phyloP scores from a whole-genome alignment of 64 coral and sea anemone species.

The Pachyseris speciosa region DNA sequence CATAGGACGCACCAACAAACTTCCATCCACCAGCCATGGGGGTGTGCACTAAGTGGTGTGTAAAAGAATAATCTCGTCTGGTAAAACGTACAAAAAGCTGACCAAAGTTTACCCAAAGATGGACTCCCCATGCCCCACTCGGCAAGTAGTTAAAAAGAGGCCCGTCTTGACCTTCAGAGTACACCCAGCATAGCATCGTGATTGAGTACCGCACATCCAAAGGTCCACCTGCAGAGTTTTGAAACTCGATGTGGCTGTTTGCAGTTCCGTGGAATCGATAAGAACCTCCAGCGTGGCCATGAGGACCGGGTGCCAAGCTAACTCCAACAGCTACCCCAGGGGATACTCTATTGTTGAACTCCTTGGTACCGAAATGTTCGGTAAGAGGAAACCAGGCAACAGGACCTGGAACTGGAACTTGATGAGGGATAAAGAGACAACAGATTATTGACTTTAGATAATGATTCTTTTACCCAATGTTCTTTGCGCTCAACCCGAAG shows the following conservation, averaged over 20 bases:
- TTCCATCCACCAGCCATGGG: no score
- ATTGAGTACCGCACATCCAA: neutral
- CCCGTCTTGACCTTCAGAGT: neutral
- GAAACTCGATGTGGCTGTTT: neutral
- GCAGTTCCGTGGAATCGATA: neutral
- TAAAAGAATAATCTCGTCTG: no score
- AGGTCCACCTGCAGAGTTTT: neutral
- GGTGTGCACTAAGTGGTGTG: no score
- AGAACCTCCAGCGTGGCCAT: neutral
- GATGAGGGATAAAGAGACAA: no score
- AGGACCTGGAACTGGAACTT: no score
- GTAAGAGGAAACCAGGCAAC: constrained; percentile 2
- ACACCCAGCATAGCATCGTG: neutral
- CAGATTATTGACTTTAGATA: no score
- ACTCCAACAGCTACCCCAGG: neutral
- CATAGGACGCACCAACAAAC: no score
- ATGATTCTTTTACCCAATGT: no score
- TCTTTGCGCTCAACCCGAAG: no score
- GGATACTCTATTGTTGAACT: neutral
- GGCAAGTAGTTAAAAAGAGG: constrained; percentile 16
- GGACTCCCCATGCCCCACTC: no score
- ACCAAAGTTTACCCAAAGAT: no score
- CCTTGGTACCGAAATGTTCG: neutral
- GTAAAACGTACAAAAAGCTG: no score
- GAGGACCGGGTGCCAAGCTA: neutral